Conservation (phyloP, 1,140 invertebrate genomes). For the Planococcus citri region DNA sequence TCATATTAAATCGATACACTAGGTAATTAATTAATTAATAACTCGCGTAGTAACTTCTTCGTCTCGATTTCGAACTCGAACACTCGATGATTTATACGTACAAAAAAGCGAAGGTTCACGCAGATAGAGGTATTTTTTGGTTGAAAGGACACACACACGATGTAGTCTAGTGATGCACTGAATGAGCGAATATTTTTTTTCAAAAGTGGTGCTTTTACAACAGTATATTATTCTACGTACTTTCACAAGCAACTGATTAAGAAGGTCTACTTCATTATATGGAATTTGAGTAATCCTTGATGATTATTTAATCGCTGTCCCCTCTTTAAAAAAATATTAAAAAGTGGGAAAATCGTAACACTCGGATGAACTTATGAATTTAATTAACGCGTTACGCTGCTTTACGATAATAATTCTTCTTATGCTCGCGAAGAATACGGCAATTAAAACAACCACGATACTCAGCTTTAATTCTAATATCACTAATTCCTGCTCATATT, state of each 20-base stretch:
- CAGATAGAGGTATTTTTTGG: not conserved
- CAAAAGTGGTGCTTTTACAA: not conserved
- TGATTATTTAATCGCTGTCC: not conserved
- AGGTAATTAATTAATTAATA: too few species aligned
- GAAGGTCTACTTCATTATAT: not conserved
- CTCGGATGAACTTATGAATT: constrained; percentile 7
- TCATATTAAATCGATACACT: too few species aligned
- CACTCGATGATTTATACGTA: not conserved
- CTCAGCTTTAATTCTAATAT: too few species aligned
- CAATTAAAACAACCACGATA: too few species aligned
- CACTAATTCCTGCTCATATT: too few species aligned
- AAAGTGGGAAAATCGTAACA: not conserved
- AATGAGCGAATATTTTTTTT: not conserved
- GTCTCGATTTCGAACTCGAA: not conserved
- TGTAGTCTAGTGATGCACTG: not conserved
- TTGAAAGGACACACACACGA: too few species aligned
- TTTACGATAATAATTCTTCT: not conserved
- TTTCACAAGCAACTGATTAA: not conserved
- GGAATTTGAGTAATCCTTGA: not conserved
- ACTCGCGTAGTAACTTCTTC: too few species aligned
- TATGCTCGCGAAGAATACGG: too few species aligned
- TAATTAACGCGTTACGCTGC: not conserved
- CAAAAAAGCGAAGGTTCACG: not conserved
- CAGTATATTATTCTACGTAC: not conserved
- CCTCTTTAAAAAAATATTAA: not conserved